Percentiles rank a stretch among this genome's conserved stretches.
Evolutionary conservation across 2,113 vertebrate genomes (phyloP).

Genomic region (Dromiciops gliroides): DNA sequence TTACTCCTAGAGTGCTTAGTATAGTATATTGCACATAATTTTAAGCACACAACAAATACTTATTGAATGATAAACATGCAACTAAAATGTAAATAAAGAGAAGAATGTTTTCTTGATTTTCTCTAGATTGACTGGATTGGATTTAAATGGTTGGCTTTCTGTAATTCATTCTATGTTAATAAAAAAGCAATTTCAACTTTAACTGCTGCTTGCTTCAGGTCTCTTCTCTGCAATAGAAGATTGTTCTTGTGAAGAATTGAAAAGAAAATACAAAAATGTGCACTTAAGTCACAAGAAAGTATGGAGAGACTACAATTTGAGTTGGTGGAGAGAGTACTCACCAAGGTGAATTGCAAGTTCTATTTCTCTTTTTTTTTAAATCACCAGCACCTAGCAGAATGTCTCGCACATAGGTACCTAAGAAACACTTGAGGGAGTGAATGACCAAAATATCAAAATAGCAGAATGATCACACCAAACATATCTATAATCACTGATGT

Average conservation of each 20-base stretch:
- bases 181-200: neutral
- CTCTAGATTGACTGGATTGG: neutral
- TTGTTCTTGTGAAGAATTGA: neutral
- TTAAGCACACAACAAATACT: neutral
- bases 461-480: neutral
- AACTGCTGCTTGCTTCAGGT: neutral
- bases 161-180: neutral
- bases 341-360: neutral
- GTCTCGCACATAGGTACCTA: neutral
- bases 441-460: neutral
- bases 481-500: neutral
- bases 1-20: neutral
- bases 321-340: neutral
- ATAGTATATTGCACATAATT: neutral
- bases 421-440: neutral
- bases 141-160: neutral
- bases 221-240: neutral
- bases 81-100: neutral
- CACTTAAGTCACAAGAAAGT: neutral
- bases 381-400: neutral
- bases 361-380: neutral
- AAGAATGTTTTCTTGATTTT: neutral
- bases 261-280: neutral
- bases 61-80: neutral
- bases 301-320: neutral